phyloP scores from a whole-genome alignment of 2,888 invertebrate genomes.

The Lacanobia oleracea region DNA sequence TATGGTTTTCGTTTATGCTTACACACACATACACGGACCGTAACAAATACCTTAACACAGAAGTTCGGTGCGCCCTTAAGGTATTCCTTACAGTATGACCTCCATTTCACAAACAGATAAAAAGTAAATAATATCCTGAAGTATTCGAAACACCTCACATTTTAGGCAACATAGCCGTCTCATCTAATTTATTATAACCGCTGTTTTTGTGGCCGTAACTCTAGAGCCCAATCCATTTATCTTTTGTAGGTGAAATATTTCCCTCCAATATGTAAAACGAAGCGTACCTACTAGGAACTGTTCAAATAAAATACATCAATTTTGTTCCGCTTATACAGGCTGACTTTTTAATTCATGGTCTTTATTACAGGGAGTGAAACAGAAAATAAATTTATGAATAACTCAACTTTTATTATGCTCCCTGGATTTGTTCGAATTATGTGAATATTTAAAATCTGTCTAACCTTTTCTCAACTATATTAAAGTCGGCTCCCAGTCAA shows the following conservation, averaged over 20 bases:
- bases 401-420: too few relatives aligned
- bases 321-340: constrained; percentile 4
- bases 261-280: constrained; percentile 48
- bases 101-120: constrained; percentile 14
- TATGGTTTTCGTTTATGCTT: too few relatives aligned
- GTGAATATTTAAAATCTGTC: too few relatives aligned
- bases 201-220: constrained; percentile 43
- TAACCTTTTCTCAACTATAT: too few relatives aligned
- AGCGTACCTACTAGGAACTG: constrained; percentile 1
- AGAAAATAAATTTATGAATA: background rate
- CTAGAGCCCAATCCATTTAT: constrained; percentile 59
- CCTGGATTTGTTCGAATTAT: too few relatives aligned
- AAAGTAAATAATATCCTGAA: constrained; percentile 32
- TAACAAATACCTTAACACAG: too few relatives aligned
- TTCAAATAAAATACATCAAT: constrained; percentile 51
- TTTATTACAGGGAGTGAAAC: background rate
- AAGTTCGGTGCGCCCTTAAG: too few relatives aligned
- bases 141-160: background rate
- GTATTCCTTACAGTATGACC: too few relatives aligned
- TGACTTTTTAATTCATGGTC: background rate
- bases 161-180: constrained; percentile 6
- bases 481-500: too few relatives aligned
- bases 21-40: too few relatives aligned
- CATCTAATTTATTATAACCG: constrained; percentile 50
- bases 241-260: constrained; percentile 57